Evolutionary conservation across 2,888 invertebrate genomes (phyloP).

Genomic region (Agrilus cyanescens): DNA sequence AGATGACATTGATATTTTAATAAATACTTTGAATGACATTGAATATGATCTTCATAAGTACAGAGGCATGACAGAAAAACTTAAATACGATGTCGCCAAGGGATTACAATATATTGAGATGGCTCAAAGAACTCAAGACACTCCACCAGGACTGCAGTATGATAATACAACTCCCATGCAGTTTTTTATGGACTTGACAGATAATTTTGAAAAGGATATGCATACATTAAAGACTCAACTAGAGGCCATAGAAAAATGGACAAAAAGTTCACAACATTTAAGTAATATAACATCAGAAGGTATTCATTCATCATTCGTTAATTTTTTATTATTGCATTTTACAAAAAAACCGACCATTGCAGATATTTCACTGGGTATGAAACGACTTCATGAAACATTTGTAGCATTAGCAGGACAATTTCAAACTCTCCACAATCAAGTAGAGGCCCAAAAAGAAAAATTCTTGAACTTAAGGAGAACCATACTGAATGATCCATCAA

Average conservation of each 20-base stretch:
- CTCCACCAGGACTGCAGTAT: conserved; percentile 61
- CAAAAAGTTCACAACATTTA: conserved; percentile 52
- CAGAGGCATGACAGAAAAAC: conserved; percentile 45
- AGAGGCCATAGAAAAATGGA: conserved; percentile 58
- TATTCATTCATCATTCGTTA: conserved; percentile 20
- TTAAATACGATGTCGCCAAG: conserved; percentile 61
- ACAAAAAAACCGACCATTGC: conserved; percentile 19
- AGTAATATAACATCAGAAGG: conserved; percentile 55
- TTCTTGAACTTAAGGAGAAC: conserved; percentile 72
- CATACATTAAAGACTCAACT: conserved; percentile 57
- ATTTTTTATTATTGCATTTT: conserved; percentile 3
- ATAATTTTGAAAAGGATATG: conserved; percentile 59
- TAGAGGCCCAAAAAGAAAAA: conserved; percentile 73
- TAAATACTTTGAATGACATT: conserved; percentile 47
- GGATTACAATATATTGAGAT: conserved; percentile 64
- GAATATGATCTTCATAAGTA: conserved; percentile 51
- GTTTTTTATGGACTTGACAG: conserved; percentile 57
- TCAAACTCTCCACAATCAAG: conserved; percentile 66
- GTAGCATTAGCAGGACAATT: conserved; percentile 79
- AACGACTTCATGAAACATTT: conserved; percentile 74
- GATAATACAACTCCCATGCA: conserved; percentile 61
- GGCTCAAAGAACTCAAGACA: conserved; percentile 67
- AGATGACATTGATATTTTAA: conserved; percentile 48
- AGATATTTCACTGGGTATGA: conserved; percentile 70
- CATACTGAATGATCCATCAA: conserved; percentile 66